A percentile compares a stretch with the other conserved stretches of the same genome.
These are phyloP conservation scores for Aphidius colemani DNA, from an alignment of 2,888 invertebrate genomes.

Conservation along the genomic window DNA sequence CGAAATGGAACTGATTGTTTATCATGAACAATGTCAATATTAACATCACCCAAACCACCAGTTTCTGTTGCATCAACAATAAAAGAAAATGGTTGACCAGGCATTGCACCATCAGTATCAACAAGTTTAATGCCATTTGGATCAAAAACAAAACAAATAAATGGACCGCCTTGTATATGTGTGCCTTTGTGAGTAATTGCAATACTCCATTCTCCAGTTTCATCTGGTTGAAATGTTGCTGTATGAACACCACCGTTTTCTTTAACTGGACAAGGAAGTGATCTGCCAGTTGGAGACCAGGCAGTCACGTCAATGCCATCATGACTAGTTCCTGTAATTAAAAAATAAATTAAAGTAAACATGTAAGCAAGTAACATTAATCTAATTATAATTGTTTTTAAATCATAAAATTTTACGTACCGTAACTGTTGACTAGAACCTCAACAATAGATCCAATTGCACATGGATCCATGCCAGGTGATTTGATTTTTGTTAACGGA, in stretches of 20 bases:
- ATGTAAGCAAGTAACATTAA: too few species aligned
- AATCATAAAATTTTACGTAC: conserved; percentile 58
- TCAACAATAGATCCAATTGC: conserved; percentile 94
- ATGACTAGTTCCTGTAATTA: conserved; percentile 56
- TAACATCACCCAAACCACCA: conserved; percentile 84
- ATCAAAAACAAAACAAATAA: conserved; percentile 94
- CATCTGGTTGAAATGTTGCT: conserved; percentile 96
- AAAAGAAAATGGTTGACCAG: conserved; percentile 86
- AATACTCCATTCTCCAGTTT: conserved; percentile 96
- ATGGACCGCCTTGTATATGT: conserved; percentile 95
- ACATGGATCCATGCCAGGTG: conserved; percentile 94
- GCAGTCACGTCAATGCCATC: conserved; percentile 89
- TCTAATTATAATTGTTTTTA: neutral
- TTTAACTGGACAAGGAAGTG: conserved; percentile 80
- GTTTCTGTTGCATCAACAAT: conserved; percentile 75
- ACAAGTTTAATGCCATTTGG: conserved; percentile 84
- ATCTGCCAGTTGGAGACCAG: conserved; percentile 85
- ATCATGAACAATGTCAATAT: conserved; percentile 88
- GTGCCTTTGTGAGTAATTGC: conserved; percentile 94
- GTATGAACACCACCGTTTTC: conserved; percentile 89
- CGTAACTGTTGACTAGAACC: conserved; percentile 86
- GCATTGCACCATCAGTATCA: conserved; percentile 81
- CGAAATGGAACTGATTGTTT: conserved; percentile 83
- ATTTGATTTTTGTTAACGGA: conserved; percentile 82
- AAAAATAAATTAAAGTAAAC: too few species aligned